Conservation (phyloP, 2,797 vertebrate genomes). For the Discoglossus pictus region DNA sequence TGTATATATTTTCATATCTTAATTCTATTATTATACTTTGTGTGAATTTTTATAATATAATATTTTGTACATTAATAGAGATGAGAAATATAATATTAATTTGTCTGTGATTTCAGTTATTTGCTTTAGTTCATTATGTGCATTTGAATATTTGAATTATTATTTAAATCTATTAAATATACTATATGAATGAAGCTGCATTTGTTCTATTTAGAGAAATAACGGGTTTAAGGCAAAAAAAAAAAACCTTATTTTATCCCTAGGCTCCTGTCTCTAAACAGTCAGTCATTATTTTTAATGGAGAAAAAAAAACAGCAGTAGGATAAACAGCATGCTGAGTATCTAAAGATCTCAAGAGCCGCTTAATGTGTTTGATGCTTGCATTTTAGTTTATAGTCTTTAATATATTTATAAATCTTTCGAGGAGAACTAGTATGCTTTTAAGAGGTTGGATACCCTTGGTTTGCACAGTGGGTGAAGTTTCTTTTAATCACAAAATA, state of each 20-base stretch:
- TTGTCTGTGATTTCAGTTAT: no score
- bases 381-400: constrained; percentile 33
- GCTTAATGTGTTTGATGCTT: constrained; percentile 34
- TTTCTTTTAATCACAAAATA: constrained; percentile 37
- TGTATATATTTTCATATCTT: no score
- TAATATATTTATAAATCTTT: constrained; percentile 49
- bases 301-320: constrained; percentile 29
- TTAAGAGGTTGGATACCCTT: constrained; percentile 37
- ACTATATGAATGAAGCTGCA: constrained; percentile 34
- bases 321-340: constrained; percentile 27
- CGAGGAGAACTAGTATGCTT: constrained; percentile 30
- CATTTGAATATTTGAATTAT: constrained; percentile 2
- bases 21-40: no score
- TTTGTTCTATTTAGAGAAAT: constrained; percentile 29
- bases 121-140: not conserved
- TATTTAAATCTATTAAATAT: not conserved
- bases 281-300: constrained; percentile 42
- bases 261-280: constrained; percentile 27
- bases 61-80: no score
- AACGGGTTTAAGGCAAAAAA: constrained; percentile 23
- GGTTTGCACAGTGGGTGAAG: constrained; percentile 19
- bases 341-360: constrained; percentile 28
- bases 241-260: constrained; percentile 26
- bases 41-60: no score
- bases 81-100: no score